Evolutionary conservation across 2,888 invertebrate genomes (phyloP).

Genomic region (Erpobdella octoculata): DNA sequence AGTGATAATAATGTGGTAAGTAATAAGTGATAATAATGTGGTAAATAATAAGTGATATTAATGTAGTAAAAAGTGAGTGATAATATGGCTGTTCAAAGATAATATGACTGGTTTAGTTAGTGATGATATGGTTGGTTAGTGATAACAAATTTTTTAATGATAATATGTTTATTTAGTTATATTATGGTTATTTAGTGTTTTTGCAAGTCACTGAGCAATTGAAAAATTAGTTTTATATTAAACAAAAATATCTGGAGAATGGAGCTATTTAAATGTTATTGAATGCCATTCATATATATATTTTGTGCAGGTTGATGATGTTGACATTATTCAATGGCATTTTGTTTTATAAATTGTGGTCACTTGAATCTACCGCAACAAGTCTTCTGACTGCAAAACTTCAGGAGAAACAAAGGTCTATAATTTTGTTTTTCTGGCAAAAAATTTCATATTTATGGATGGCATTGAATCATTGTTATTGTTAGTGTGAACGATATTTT

Average conservation of each 20-base stretch:
- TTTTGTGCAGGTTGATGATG: conserved; percentile 53
- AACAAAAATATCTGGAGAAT: neutral
- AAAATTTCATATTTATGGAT: too few relatives aligned
- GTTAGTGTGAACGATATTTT: too few relatives aligned
- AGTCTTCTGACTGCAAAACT: conserved; percentile 32
- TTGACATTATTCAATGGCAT: conserved; percentile 67
- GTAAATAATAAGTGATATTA: neutral
- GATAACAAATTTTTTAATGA: neutral
- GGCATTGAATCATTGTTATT: too few relatives aligned
- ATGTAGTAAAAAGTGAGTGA: neutral
- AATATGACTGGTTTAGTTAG: too few relatives aligned
- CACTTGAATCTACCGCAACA: conserved; percentile 58
- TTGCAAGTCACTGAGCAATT: neutral
- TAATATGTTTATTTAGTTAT: neutral
- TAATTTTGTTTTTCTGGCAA: too few relatives aligned
- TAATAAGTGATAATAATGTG: neutral
- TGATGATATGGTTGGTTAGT: neutral
- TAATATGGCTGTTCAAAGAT: too few relatives aligned
- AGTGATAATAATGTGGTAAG: too few relatives aligned
- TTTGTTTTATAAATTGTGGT: conserved; percentile 75
- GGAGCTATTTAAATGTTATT: too few relatives aligned
- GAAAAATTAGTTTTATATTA: neutral
- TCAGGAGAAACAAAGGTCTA: neutral
- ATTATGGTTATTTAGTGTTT: neutral
- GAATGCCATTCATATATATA: too few relatives aligned